phyloP scores from a whole-genome alignment of 2,113 vertebrate species.

The Grammomys surdaster region DNA sequence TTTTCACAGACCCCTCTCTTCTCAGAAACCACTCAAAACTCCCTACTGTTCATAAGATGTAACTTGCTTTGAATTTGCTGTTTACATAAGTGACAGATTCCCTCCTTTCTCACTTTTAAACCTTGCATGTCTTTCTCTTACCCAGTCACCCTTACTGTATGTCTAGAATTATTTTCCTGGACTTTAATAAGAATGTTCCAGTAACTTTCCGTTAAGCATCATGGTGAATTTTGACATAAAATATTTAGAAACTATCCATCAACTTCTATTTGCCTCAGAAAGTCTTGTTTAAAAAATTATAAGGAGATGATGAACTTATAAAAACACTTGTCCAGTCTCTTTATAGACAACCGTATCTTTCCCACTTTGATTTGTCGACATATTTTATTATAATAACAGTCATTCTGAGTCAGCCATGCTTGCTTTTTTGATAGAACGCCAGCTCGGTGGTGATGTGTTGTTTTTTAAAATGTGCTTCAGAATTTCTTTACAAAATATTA shows the following conservation, averaged over 20 bases:
- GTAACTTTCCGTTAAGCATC: background rate
- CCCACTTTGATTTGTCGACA: conserved; percentile 6
- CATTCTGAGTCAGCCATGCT: background rate
- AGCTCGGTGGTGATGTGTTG: background rate
- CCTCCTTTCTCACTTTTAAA: conserved; percentile 15
- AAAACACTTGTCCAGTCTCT: conserved; percentile 5
- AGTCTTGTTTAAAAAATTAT: background rate
- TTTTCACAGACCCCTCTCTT: background rate
- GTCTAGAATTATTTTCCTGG: conserved; percentile 45
- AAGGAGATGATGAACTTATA: background rate
- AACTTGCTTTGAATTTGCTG: conserved; percentile 17
- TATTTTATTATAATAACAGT: conserved; percentile 32
- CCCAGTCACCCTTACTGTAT: background rate
- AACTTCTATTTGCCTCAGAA: conserved; percentile 48
- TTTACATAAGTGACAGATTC: conserved; percentile 22
- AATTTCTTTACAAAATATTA: background rate
- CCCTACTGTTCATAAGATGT: background rate
- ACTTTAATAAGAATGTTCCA: conserved; percentile 32
- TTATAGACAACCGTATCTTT: background rate
- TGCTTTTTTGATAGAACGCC: conserved; percentile 1
- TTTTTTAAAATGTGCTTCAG: conserved; percentile 19
- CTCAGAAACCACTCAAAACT: background rate
- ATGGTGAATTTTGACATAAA: conserved; percentile 52
- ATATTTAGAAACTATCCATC: conserved; percentile 59
- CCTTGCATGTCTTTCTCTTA: background rate